Evolutionary conservation across 2,797 vertebrate species (phyloP).

Genomic region (Phataginus tricuspis): DNA sequence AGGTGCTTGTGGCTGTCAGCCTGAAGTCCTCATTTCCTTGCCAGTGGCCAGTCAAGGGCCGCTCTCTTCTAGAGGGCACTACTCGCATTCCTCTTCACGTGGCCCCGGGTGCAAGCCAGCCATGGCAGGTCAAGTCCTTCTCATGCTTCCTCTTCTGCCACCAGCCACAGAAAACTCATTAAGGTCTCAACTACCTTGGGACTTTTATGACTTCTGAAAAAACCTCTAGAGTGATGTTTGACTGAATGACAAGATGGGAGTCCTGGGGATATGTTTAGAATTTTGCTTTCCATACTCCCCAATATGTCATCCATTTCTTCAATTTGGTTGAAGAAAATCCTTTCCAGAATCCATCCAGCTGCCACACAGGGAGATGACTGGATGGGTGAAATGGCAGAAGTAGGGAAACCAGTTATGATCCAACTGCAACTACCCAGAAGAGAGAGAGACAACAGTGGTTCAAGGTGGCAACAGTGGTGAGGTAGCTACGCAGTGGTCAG

Average conservation of each 20-base stretch:
- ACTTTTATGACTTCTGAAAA: background rate
- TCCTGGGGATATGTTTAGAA: background rate
- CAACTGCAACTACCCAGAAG: background rate
- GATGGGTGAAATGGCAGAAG: background rate
- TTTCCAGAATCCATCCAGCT: background rate
- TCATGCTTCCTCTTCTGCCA: constrained; percentile 23
- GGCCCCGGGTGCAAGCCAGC: background rate
- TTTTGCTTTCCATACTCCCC: background rate
- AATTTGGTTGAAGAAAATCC: background rate
- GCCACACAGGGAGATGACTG: background rate
- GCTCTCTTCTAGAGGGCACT: background rate
- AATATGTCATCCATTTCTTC: background rate
- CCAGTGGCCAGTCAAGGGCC: background rate
- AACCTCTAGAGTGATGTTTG: background rate
- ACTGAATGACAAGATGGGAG: background rate
- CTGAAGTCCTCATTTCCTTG: background rate
- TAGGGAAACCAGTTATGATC: background rate
- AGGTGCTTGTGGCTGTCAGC: background rate
- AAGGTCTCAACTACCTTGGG: background rate
- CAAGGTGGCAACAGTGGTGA: background rate
- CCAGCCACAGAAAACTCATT: background rate
- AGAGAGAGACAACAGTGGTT: background rate
- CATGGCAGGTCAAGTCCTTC: background rate
- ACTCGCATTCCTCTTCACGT: background rate
- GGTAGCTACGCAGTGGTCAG: background rate